A percentile compares a stretch with the other conserved stretches of the same genome.
Conservation (phyloP, 2,113 vertebrate genomes). For the Ivindomyrus marchei region DNA sequence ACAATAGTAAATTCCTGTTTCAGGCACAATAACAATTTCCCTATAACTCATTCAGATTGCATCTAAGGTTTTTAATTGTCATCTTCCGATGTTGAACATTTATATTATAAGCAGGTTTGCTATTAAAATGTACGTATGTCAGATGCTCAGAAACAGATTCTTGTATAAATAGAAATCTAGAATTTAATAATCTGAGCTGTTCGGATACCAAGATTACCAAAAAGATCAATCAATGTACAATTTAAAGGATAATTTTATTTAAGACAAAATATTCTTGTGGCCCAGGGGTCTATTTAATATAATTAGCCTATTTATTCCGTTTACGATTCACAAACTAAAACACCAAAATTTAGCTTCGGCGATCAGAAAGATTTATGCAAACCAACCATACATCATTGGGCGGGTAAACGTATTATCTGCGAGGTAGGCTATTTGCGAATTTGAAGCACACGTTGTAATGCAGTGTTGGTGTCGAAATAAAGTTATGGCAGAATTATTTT, state of each 20-base stretch:
- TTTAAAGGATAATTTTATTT: conserved; percentile 3
- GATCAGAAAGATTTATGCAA: conserved; percentile 9
- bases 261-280: neutral
- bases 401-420: neutral
- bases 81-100: neutral
- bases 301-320: conserved; percentile 3
- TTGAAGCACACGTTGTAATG: neutral
- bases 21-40: neutral
- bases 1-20: neutral
- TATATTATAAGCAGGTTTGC: neutral
- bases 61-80: neutral
- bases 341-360: neutral
- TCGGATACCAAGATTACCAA: neutral
- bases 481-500: neutral
- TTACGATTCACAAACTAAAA: neutral
- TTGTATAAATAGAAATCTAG: neutral
- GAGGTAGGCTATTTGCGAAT: conserved; percentile 5
- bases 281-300: neutral
- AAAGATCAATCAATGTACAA: neutral
- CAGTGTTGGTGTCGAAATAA: neutral
- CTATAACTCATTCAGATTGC: neutral
- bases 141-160: neutral
- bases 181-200: neutral
- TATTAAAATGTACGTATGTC: neutral
- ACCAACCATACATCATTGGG: neutral